Evolutionary conservation across 1,140 invertebrate species (phyloP).

Genomic region (Streblospio benedicti): DNA sequence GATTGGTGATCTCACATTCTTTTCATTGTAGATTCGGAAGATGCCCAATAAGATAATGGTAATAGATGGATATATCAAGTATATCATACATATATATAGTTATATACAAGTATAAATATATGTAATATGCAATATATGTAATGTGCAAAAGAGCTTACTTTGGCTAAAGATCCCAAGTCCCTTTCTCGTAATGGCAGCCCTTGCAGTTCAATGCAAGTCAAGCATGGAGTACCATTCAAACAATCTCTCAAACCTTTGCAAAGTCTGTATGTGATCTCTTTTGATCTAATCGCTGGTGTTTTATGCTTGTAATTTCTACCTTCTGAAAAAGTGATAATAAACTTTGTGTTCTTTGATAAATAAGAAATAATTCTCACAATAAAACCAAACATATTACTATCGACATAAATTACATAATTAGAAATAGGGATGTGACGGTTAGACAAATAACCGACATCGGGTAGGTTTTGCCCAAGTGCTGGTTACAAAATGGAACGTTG

Average conservation of each 20-base stretch:
- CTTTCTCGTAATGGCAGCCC: conserved; percentile 39
- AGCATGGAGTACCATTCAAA: conserved; percentile 29
- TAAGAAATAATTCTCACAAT: too few relatives aligned
- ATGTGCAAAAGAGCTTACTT: conserved; percentile 27
- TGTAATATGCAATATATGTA: background rate
- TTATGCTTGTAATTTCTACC: conserved; percentile 26
- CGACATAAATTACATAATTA: too few relatives aligned
- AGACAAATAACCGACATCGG: too few relatives aligned
- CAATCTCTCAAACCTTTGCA: conserved; percentile 43
- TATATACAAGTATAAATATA: background rate
- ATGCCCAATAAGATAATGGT: too few relatives aligned
- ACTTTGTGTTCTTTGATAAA: too few relatives aligned
- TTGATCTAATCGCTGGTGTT: conserved; percentile 39
- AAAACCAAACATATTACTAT: too few relatives aligned
- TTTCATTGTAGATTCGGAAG: too few relatives aligned
- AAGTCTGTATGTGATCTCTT: conserved; percentile 43
- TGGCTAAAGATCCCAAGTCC: conserved; percentile 35
- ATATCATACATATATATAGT: conserved; percentile 3
- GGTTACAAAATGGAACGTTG: too few relatives aligned
- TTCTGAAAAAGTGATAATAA: too few relatives aligned
- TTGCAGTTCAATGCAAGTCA: conserved; percentile 39
- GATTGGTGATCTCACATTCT: too few relatives aligned
- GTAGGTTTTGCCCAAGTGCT: too few relatives aligned
- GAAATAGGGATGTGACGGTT: too few relatives aligned
- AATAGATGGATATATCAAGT: background rate